Conservation (phyloP, 2,113 vertebrate genomes). For the Anguilla rostrata region DNA sequence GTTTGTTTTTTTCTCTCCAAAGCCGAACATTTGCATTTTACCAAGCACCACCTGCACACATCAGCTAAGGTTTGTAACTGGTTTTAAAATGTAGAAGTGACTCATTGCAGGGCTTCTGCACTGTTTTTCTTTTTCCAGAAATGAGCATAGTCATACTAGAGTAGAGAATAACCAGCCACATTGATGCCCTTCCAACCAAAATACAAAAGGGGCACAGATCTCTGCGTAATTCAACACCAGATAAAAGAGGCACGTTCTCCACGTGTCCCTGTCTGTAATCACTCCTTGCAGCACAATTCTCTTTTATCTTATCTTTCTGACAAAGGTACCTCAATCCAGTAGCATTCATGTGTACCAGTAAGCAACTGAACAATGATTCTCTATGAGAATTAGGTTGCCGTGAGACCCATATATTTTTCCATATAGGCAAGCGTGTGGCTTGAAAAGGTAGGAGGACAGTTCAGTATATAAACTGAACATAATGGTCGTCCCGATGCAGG, state of each 20-base stretch:
- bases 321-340: slow-evolving; percentile 34
- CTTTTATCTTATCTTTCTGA: slow-evolving; percentile 41
- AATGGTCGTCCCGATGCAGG: neutral
- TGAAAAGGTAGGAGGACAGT: neutral
- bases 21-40: neutral
- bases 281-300: neutral
- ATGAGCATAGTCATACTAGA: slow-evolving; percentile 9
- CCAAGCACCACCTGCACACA: neutral
- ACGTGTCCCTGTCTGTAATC: slow-evolving; percentile 26
- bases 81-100: neutral
- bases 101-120: neutral
- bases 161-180: slow-evolving; percentile 27
- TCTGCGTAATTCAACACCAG: neutral
- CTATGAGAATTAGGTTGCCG: slow-evolving; percentile 39
- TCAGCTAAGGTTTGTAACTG: neutral
- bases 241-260: slow-evolving; percentile 22
- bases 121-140: neutral
- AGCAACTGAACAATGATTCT: slow-evolving; percentile 5
- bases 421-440: neutral
- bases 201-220: slow-evolving; percentile 1
- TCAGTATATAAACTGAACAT: neutral
- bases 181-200: neutral
- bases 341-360: neutral
- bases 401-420: neutral
- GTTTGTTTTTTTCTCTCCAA: neutral